Evolutionary conservation across 1,140 invertebrate species (phyloP), one percentile per base, ranked within the genome.

Genomic region (Cyrtorhinus lividipennis): DNA sequence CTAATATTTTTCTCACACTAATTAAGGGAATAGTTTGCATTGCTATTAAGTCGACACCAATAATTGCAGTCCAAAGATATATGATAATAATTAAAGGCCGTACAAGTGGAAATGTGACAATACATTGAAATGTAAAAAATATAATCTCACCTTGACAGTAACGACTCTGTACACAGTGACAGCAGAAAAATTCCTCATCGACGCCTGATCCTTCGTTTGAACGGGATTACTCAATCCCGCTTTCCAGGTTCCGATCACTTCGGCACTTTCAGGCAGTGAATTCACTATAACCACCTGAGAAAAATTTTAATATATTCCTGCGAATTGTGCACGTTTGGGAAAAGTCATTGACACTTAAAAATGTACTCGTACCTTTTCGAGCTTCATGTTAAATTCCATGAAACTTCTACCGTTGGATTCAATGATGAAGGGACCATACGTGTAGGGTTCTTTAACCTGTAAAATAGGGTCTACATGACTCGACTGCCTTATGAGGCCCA

Each of bases 91-190:
- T n/a, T n/a, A n/a, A n/a, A n/a, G n/a, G n/a, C n/a, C n/a, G n/a
- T n/a, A n/a, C n/a, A n/a, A n/a, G n/a, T n/a, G n/a, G n/a, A n/a
- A n/a, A n/a, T n/a, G n/a, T n/a, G n/a, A n/a, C n/a, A n/a, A n/a
- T n/a, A n/a, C n/a, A n/a, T n/a, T n/a, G n/a, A n/a, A n/a, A n/a
- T n/a, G n/a, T n/a, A n/a, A n/a, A n/a, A n/a, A n/a, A n/a, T n/a
- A n/a, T n/a, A n/a, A n/a, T n/a, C n/a, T n/a, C 72, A 86, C 85
- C 71, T 85, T 77, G 5, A 88, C 82, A 0, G 87, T 88, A 3
- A 86, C 86, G 46, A 92, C 81, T 57, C 87, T 80, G 72, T 90
- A 92, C 5, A 87, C 85, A 48, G 87, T 83, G 67, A 87, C 80
- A 1, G 88, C 87, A 0, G 85, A 85, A 58, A 86, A 83, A 71